A percentile compares a stretch with the other conserved stretches of the same genome.
phyloP scores from a whole-genome alignment of 92 coral and sea anemone species.

The Actinostola sp. region DNA sequence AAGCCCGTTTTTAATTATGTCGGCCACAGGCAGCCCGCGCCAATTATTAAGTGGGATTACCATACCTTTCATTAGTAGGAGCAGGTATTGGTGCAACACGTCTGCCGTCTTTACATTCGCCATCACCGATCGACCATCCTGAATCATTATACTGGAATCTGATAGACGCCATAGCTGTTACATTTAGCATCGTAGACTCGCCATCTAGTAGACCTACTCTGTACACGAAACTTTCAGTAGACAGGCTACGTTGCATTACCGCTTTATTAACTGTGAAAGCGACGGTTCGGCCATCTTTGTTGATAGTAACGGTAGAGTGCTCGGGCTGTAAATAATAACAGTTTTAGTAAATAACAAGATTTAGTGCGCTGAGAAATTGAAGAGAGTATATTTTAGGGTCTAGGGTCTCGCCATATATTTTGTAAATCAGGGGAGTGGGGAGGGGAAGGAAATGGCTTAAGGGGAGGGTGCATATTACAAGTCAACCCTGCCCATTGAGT shows the following conservation, averaged over 20 bases:
- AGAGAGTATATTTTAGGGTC: no score
- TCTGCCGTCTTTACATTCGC: constrained; percentile 54
- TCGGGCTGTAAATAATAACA: constrained; percentile 49
- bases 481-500: no score
- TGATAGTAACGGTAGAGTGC: constrained; percentile 67
- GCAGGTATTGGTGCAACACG: constrained; percentile 31
- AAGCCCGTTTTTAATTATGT: no score
- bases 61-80: constrained; percentile 59
- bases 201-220: constrained; percentile 48
- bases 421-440: no score
- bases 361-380: no score
- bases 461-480: no score
- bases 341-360: no score
- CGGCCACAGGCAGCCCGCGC: no score
- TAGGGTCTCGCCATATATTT: no score
- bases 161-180: constrained; percentile 40
- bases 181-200: constrained; percentile 36
- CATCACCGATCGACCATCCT: constrained; percentile 20
- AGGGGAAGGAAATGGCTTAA: no score
- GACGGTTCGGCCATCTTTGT: constrained; percentile 70
- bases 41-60: neutral
- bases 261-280: constrained; percentile 51
- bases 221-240: constrained; percentile 60
- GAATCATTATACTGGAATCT: constrained; percentile 30
- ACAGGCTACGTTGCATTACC: constrained; percentile 32